phyloP scores from a whole-genome alignment of 2,888 invertebrate species.

The Drosophila flavopinicola region DNA sequence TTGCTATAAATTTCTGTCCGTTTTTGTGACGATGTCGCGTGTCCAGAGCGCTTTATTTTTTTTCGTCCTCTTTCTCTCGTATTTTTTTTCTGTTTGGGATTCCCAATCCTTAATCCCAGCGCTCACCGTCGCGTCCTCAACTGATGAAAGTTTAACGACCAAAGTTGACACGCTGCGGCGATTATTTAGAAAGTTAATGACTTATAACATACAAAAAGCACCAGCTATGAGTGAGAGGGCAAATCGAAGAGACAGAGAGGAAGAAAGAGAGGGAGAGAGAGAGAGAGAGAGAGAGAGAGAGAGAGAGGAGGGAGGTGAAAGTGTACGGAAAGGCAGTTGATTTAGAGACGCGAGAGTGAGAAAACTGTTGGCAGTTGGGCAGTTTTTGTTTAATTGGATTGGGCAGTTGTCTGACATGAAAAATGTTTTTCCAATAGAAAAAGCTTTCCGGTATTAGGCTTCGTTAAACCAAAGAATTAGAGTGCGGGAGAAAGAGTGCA shows the following conservation, averaged over 20 bases:
- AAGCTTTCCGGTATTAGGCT: slow-evolving; percentile 42
- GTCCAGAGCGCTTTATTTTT: slow-evolving; percentile 65
- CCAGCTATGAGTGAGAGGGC: slow-evolving; percentile 21
- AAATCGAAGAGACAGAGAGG: no score
- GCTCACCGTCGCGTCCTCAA: slow-evolving; percentile 51
- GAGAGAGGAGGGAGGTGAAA: slow-evolving; percentile 3
- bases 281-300: slow-evolving; percentile 1
- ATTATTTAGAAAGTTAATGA: slow-evolving; percentile 81
- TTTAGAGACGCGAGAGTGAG: slow-evolving; percentile 37
- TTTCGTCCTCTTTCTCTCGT: slow-evolving; percentile 15
- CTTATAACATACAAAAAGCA: slow-evolving; percentile 72
- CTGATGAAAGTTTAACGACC: slow-evolving; percentile 80
- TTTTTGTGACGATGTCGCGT: slow-evolving; percentile 57
- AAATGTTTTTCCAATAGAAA: slow-evolving; percentile 64
- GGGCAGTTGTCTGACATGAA: slow-evolving; percentile 60
- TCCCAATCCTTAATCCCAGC: slow-evolving; percentile 41
- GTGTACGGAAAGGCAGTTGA: slow-evolving; percentile 33
- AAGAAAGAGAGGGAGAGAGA: not conserved
- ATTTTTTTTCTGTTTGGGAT: slow-evolving; percentile 36
- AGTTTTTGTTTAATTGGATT: slow-evolving; percentile 64
- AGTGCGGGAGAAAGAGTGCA: not conserved
- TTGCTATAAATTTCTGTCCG: slow-evolving; percentile 74
- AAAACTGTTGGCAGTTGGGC: slow-evolving; percentile 50
- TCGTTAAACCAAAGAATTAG: slow-evolving; percentile 43
- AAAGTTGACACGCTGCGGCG: slow-evolving; percentile 81